These are phyloP conservation scores for Crax fasciolata DNA, from an alignment of 2,797 vertebrate species.

Conservation along the genomic window DNA sequence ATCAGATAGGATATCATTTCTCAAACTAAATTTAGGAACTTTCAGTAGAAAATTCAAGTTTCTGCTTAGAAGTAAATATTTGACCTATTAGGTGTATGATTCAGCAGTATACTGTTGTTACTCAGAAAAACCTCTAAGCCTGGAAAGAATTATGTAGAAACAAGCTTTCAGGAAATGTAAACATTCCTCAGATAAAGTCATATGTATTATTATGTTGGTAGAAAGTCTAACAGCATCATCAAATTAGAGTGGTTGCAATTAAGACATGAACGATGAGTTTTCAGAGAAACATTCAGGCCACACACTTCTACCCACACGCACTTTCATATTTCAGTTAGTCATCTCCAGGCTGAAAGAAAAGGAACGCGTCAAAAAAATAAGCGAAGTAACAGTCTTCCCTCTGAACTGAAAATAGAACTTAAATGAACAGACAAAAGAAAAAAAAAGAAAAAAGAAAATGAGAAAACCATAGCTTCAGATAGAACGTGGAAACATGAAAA, in stretches of 20 bases:
- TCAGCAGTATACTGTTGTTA: neutral
- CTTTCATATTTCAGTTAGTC: neutral
- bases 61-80: neutral
- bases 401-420: neutral
- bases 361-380: neutral
- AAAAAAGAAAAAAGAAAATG: neutral
- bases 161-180: slow-evolving; percentile 34
- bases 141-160: neutral
- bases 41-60: neutral
- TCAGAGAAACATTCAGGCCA: neutral
- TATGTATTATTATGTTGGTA: neutral
- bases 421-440: neutral
- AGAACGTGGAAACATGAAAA: neutral
- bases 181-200: neutral
- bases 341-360: slow-evolving; percentile 45
- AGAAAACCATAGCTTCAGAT: neutral
- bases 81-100: neutral
- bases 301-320: neutral
- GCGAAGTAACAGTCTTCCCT: neutral
- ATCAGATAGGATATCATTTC: neutral
- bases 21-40: neutral
- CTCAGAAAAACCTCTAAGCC: neutral
- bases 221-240: slow-evolving; percentile 11
- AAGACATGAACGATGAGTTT: slow-evolving; percentile 11
- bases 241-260: neutral